Conservation (phyloP, 2,888 invertebrate genomes). For the Himalopsyche tibetana region DNA sequence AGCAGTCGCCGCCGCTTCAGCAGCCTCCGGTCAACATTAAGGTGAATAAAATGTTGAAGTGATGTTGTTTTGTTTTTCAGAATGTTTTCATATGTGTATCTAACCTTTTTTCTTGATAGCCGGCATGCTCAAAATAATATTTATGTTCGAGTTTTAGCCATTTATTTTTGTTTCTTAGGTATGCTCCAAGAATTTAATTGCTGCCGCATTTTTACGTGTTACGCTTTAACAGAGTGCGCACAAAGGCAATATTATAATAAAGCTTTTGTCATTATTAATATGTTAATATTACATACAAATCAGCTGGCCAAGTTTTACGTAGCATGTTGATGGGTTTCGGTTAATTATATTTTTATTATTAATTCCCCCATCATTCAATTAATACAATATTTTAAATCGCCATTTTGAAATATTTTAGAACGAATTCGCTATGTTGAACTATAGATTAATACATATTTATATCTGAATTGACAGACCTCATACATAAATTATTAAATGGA, state of each 20-base stretch:
- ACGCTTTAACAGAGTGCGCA: background rate
- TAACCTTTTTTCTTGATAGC: conserved; percentile 29
- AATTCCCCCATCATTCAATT: background rate
- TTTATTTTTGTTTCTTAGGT: conserved; percentile 36
- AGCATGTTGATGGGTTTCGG: conserved; percentile 32
- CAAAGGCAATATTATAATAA: background rate
- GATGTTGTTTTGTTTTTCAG: conserved; percentile 39
- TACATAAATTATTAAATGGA: too few relatives aligned
- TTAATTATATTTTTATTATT: background rate
- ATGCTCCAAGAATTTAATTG: conserved; percentile 21
- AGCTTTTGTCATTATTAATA: background rate
- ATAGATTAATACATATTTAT: too few relatives aligned
- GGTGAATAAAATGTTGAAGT: conserved; percentile 60
- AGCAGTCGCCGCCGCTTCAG: conserved; percentile 50
- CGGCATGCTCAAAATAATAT: conserved; percentile 13
- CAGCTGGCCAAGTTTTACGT: background rate
- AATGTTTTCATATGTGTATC: conserved; percentile 31
- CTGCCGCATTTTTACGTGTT: conserved; percentile 5
- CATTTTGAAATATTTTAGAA: too few relatives aligned
- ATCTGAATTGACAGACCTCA: too few relatives aligned
- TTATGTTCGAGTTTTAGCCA: conserved; percentile 11
- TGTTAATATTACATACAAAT: background rate
- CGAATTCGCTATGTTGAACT: too few relatives aligned
- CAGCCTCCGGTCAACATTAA: conserved; percentile 57
- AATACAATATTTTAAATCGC: background rate